Conservation (phyloP, 1,140 invertebrate genomes). For the Camponotus vicinus region DNA sequence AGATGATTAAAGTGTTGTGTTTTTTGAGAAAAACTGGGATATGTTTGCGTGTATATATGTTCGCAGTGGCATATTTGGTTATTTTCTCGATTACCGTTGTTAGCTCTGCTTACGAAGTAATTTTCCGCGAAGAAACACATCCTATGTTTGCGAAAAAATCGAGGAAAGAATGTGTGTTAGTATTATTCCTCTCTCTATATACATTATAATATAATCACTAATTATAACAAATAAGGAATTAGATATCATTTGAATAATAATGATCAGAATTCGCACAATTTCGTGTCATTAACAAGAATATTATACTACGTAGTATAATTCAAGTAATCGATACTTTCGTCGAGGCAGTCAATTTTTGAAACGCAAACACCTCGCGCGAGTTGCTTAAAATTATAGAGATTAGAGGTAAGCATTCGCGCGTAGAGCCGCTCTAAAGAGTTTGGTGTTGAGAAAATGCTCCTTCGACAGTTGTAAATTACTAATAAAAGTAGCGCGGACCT, state of each 20-base stretch:
- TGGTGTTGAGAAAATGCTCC: constrained; percentile 24
- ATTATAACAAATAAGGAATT: not conserved
- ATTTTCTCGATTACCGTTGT: constrained; percentile 28
- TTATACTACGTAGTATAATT: not conserved
- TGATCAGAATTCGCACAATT: not conserved
- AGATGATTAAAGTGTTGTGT: constrained; percentile 49
- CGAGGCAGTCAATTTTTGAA: constrained; percentile 5
- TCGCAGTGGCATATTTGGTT: constrained; percentile 18
- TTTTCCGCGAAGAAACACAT: not conserved
- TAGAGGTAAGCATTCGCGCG: not conserved
- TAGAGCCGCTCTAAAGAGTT: not conserved
- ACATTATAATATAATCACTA: not conserved
- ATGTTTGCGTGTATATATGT: constrained; percentile 9
- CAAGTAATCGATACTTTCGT: constrained; percentile 1
- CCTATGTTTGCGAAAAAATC: not conserved
- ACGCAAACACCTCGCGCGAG: constrained; percentile 3
- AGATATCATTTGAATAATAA: not conserved
- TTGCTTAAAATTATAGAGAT: constrained; percentile 22
- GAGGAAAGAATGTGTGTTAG: not conserved
- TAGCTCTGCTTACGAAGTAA: not conserved
- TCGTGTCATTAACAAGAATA: not conserved
- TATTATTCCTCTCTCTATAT: constrained; percentile 9
- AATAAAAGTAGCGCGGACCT: constrained; percentile 32
- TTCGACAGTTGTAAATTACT: constrained; percentile 27
- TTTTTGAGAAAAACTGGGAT: not conserved